Base-by-base conservation (phyloP, 2,113 vertebrate species). In the Zosterops borbonicus region DNA sequence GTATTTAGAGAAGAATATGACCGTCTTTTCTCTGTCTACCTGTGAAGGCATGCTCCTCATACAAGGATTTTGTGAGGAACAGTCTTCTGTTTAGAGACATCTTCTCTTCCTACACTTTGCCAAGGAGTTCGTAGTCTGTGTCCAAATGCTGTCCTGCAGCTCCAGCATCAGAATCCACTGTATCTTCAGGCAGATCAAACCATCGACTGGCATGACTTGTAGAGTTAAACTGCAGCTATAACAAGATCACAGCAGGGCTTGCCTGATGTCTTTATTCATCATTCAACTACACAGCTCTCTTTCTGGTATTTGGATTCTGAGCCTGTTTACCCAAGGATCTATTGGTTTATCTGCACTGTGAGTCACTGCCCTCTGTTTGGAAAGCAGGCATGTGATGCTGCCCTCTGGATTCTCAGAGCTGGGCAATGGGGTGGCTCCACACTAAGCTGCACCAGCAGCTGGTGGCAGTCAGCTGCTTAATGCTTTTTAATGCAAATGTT, bases 331-430 rank as follows among this genome's bases (percentile, higher is more conserved):
- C n/a, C 29, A 28, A 41, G 87, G 78, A 53, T 84, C 76, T 78
- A 37, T 53, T 52, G 9, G 11, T 81, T 94, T 96, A 35, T 89
- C 58, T 78, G 46, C 4, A 0, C 25, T 31, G 2, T 85, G 81
- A 77, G 63, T 87, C 74, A 89, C 59, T 73, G 79, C 46, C 20
- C 16, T 22, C 50, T 35, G 7, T 67, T 58, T n/a, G 55, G 63
- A 70, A 74, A 73, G 35, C 1, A 2, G 39, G 56, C 1, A 5
- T 9, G 3, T 3, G 3, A 2, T 2, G 2, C 35, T 87, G 46
- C 33, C 52, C 41, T 65, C 83, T 13, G 0, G 44, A 1, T 2
- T 2, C n/a, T 78, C 1, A 6, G 63, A 44, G 49, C 16, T 70
- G 59, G 31, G 37, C 1, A 1, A 9, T 37, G 53, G 17, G 22